phyloP scores from a whole-genome alignment of 2,113 vertebrate genomes.

The Lagenorhynchus albirostris region DNA sequence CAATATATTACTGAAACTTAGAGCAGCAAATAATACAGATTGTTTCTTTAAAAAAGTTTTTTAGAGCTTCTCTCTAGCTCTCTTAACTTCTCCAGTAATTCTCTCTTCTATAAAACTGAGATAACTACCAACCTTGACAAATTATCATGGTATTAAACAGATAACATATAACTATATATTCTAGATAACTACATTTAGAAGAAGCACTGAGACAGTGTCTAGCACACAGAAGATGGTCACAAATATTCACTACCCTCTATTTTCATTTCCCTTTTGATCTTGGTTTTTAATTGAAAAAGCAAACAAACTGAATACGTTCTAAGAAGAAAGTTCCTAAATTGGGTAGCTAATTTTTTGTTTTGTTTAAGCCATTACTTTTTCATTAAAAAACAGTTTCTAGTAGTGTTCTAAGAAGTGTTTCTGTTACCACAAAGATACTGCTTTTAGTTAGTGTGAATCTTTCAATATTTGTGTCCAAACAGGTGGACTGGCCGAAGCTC shows the following conservation, averaged over 20 bases:
- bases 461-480: not conserved
- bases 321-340: conserved; percentile 34
- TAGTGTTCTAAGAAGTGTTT: not conserved
- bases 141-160: not conserved
- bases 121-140: not conserved
- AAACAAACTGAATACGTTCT: not conserved
- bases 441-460: not conserved
- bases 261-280: not conserved
- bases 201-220: not conserved
- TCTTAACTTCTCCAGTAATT: conserved; percentile 8
- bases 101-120: not conserved
- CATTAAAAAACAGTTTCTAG: not conserved
- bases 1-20: not conserved
- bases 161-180: not conserved
- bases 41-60: not conserved
- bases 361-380: not conserved
- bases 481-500: not conserved
- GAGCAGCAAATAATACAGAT: not conserved
- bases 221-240: not conserved
- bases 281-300: conserved; percentile 39
- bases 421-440: not conserved
- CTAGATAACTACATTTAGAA: not conserved
- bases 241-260: not conserved
- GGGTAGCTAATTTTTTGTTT: not conserved
- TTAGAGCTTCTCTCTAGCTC: not conserved